Base-by-base conservation (phyloP, 2,888 invertebrate genomes). In the Halictus ligatus region DNA sequence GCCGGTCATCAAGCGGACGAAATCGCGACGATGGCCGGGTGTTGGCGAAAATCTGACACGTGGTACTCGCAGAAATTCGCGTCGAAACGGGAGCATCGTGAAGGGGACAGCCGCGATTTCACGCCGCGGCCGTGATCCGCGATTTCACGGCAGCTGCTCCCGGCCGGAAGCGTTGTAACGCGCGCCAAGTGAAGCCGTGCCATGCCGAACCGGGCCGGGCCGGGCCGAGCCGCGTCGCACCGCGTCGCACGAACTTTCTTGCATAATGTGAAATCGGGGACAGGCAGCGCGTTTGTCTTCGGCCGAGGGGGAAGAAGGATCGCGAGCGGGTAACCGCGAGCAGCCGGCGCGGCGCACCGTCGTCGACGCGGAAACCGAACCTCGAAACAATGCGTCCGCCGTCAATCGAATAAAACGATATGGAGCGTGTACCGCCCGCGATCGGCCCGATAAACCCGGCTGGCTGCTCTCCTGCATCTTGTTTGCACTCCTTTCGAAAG, bases 191-290 rank as follows among this genome's bases (percentile, higher is more conserved):
- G 21, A 54, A 8, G 54, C 54, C 54, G 54, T 8, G 87, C 67
- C 60, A 88, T 87, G 87, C 50, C 48, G 48, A 50, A 29, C 29
- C 54, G 54, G 8, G 87, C 67, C 60, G 88, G 87, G 87, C 50
- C 48, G 48, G 18, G 87, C 15, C 58, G 88, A 86, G 87, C 84
- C 82, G 88, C 82, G 84, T 29, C 81, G 86, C 87, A 85, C 80
- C 60, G 83, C 89, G 71, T 72, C 86, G 82, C 67, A 80, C 84
- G 75, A 83, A 89, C 85, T 92, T 92, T 92, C 91, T 92, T 93
- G 91, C 92, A 85, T 89, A 92, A 92, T 90, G 93, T 89, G 91
- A 92, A 92, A 92, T 93, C 93, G 92, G 85, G 91, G 85, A 89
- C 89, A 87, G 73, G 73, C 25, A 54, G 67, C 75, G 60, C 85